Base-by-base conservation (phyloP, 2,888 invertebrate genomes). In the Sisyra terminalis region DNA sequence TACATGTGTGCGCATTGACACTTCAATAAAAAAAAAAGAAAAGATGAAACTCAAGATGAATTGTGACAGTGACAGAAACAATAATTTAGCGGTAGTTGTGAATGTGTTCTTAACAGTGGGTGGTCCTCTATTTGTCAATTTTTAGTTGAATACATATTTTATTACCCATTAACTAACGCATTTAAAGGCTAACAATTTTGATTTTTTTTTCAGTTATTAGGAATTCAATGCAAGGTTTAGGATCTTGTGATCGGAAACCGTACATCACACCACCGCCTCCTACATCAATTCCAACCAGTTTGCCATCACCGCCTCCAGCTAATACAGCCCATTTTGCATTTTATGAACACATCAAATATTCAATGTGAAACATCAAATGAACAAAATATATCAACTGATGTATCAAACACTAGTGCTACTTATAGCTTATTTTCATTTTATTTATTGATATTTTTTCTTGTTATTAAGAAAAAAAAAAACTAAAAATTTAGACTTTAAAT, bases 241-340 rank as follows among this genome's bases (percentile, higher is more conserved):
- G 68, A 44, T 67, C 69, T 9, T 68, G 70, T n/a, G 73, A 73
- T 50, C 64, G 72, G 51, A 74, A 73, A 56, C 65, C 70, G n/a
- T 61, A 66, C 3, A 60, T 65, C 2, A 69, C 71, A 2, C 68
- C 71, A 17, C 68, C 71, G 9, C 55, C 39, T 14, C 39, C 39
- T 14, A 24, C 41, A 5, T 55, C 60, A 39, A 56, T 59, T 45
- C 58, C 60, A 17, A 54, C 60, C 16, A 56, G 59, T 29, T 50
- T 70, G 42, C 66, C 73, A 0, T 64, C 67, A 9, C 61, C 71
- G 32, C 65, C 70, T 1, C 61, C 69, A 3, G 63, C 69, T 2
- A 59, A 57, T 46, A 57, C 58, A 14, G 53, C 60, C 1, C 59
- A 61, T 47, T 50, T 55, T 17, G 36, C 36, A 31, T 60, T 59